A percentile compares a stretch with the other conserved stretches of the same genome.
phyloP scores from a whole-genome alignment of 30 jellyfish, hydroid and myxozoan species.

The Aurelia coerulea region DNA sequence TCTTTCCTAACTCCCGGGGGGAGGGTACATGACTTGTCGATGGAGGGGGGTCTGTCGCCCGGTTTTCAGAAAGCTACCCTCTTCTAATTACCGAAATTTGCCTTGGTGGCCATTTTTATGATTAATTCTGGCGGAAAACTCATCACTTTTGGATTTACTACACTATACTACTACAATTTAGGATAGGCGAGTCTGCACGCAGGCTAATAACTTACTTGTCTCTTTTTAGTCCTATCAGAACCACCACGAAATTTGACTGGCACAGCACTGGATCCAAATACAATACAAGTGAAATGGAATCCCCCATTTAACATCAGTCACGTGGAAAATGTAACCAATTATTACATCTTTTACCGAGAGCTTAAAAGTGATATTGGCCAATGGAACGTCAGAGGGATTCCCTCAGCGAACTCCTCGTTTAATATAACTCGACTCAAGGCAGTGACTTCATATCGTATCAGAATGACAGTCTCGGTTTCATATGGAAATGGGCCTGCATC shows the following conservation, averaged over 20 bases:
- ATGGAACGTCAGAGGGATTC: constrained; percentile 58
- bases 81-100: too few relatives aligned
- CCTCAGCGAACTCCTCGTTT: not conserved
- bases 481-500: constrained; percentile 66
- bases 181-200: too few relatives aligned
- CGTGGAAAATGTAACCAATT: not conserved
- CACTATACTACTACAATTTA: too few relatives aligned
- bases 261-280: constrained; percentile 26
- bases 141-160: too few relatives aligned
- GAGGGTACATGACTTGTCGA: too few relatives aligned
- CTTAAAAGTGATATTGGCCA: constrained; percentile 4
- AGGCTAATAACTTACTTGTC: not conserved
- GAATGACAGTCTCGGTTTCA: constrained; percentile 34
- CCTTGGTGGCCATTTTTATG: too few relatives aligned
- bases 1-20: too few relatives aligned
- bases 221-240: constrained; percentile 22
- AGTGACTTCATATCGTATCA: constrained; percentile 18
- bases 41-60: too few relatives aligned
- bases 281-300: constrained; percentile 11
- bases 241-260: constrained; percentile 55
- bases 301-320: not conserved
- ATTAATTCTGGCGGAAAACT: too few relatives aligned
- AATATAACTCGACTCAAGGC: constrained; percentile 31
- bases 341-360: constrained; percentile 50
- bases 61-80: too few relatives aligned